Conservation (phyloP, 1,140 invertebrate species). For the Drosophila setifemur region DNA sequence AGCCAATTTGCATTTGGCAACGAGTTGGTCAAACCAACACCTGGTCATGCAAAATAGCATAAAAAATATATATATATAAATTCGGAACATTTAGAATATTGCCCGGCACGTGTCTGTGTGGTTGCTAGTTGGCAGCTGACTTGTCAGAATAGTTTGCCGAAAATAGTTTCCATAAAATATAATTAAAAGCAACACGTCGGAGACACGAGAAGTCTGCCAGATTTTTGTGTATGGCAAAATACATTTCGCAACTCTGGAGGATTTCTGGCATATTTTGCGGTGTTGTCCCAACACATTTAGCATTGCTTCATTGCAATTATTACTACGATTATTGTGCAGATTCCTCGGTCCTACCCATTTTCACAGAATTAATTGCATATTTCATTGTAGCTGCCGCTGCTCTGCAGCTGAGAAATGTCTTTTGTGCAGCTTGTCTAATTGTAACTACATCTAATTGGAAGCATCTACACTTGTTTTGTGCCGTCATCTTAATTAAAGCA, state of each 20-base stretch:
- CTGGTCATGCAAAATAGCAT: slow-evolving; percentile 20
- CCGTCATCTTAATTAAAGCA: slow-evolving; percentile 40
- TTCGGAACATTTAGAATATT: slow-evolving; percentile 20
- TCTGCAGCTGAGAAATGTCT: slow-evolving; percentile 51
- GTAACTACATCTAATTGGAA: slow-evolving; percentile 55
- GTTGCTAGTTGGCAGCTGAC: slow-evolving; percentile 23
- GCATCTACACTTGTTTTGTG: slow-evolving; percentile 48
- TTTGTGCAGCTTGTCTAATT: slow-evolving; percentile 41
- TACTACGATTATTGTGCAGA: slow-evolving; percentile 63
- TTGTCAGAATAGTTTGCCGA: slow-evolving; percentile 42
- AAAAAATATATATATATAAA: not conserved
- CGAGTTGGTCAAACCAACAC: slow-evolving; percentile 48
- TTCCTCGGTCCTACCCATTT: slow-evolving; percentile 25
- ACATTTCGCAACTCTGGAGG: slow-evolving; percentile 15
- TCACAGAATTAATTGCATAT: slow-evolving; percentile 57
- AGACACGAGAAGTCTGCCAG: not conserved
- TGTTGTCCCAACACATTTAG: slow-evolving; percentile 55
- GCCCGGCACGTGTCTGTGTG: slow-evolving; percentile 3
- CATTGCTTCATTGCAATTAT: slow-evolving; percentile 61
- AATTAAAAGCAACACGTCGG: slow-evolving; percentile 69
- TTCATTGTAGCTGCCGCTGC: slow-evolving; percentile 39
- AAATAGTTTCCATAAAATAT: slow-evolving; percentile 76
- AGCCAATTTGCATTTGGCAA: slow-evolving; percentile 43
- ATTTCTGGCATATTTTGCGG: slow-evolving; percentile 70
- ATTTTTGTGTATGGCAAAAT: slow-evolving; percentile 39